Percentiles rank a stretch among this genome's conserved stretches.
These are phyloP conservation scores for Spialia ferax DNA, from an alignment of 2,888 invertebrate species.

Conservation along the genomic window DNA sequence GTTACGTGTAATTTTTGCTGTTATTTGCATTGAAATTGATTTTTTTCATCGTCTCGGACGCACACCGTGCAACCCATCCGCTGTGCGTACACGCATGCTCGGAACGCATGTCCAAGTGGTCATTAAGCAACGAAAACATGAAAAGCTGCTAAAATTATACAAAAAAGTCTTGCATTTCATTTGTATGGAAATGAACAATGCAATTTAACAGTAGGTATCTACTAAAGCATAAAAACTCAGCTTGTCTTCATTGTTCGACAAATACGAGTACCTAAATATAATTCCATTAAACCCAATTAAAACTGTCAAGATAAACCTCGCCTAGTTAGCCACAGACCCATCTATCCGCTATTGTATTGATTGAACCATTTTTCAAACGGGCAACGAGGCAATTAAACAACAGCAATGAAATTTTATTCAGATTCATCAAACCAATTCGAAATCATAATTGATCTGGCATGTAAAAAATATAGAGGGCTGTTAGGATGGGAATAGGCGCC, in stretches of 20 bases:
- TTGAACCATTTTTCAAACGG: conserved; percentile 79
- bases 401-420: conserved; percentile 84
- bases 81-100: conserved; percentile 76
- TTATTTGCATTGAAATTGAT: conserved; percentile 79
- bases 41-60: conserved; percentile 59
- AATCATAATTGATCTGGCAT: conserved; percentile 85
- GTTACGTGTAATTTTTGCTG: conserved; percentile 69
- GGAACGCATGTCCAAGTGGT: conserved; percentile 74
- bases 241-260: conserved; percentile 20
- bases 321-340: conserved; percentile 55
- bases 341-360: conserved; percentile 62
- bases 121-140: conserved; percentile 27
- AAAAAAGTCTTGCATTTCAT: conserved; percentile 20
- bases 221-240: conserved; percentile 11
- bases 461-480: conserved; percentile 83
- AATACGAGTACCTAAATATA: conserved; percentile 4
- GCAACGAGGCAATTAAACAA: conserved; percentile 83
- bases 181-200: conserved; percentile 17
- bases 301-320: conserved; percentile 46
- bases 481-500: conserved; percentile 82
- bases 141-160: conserved; percentile 27
- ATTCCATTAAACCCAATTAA: conserved; percentile 39
- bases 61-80: conserved; percentile 48
- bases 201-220: conserved; percentile 12
- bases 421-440: conserved; percentile 85